These are phyloP conservation scores for Pachypanchax playfairii DNA, from an alignment of 2,113 vertebrate genomes.

Conservation along the genomic window DNA sequence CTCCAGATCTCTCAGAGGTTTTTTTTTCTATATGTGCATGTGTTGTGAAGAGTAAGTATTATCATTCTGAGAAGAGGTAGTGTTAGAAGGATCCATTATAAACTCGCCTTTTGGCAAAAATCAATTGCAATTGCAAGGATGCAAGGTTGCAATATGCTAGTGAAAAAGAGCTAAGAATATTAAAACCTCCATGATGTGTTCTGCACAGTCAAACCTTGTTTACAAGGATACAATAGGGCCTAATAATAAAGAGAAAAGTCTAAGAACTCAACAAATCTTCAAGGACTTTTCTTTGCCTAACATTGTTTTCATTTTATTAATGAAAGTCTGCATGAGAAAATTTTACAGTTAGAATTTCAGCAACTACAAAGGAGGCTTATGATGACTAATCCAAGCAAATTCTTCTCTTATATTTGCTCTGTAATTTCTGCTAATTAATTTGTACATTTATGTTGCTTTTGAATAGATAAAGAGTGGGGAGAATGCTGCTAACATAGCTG, in stretches of 20 bases:
- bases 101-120: conserved; percentile 54
- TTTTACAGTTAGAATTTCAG: not conserved
- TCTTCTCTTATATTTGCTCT: not conserved
- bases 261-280: conserved; percentile 13
- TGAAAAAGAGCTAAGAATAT: conserved; percentile 31
- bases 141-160: conserved; percentile 58
- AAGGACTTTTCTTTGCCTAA: conserved; percentile 3
- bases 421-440: not conserved
- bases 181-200: conserved; percentile 40
- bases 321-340: not conserved
- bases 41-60: conserved; percentile 32
- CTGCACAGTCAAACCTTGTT: conserved; percentile 45
- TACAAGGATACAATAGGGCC: conserved; percentile 29
- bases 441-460: conserved; percentile 18
- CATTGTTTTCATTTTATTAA: not conserved
- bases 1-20: conserved; percentile 15
- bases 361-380: not conserved
- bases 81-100: conserved; percentile 49
- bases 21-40: conserved; percentile 24
- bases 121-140: conserved; percentile 55
- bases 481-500: conserved; percentile 93
- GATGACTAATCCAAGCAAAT: not conserved
- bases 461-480: conserved; percentile 94
- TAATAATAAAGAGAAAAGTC: conserved; percentile 10
- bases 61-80: conserved; percentile 31